Evolutionary conservation across 2,797 vertebrate species (phyloP).

Genomic region (Coilia nasus): DNA sequence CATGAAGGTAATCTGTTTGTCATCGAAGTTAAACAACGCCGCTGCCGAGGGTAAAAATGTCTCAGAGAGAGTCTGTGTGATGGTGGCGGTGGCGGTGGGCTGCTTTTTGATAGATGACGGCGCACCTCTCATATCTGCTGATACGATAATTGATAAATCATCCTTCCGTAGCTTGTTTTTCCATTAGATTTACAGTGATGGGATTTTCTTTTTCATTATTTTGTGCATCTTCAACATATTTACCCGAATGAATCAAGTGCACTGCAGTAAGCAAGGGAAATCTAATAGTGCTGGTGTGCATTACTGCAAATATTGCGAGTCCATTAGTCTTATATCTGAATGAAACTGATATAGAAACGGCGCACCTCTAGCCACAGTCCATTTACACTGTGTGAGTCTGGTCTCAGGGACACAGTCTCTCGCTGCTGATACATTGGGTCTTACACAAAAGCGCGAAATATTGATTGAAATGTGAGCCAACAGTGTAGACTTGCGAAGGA

Average conservation of each 20-base stretch:
- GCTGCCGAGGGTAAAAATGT: background rate
- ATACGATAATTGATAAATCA: conserved; percentile 20
- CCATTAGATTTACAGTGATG: conserved; percentile 20
- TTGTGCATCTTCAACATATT: conserved; percentile 24
- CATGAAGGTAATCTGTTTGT: conserved; percentile 57
- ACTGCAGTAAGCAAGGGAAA: background rate
- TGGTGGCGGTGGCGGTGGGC: background rate
- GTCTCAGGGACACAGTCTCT: background rate
- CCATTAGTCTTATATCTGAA: conserved; percentile 2
- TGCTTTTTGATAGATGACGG: conserved; percentile 2
- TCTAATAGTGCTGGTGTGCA: background rate
- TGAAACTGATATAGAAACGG: background rate
- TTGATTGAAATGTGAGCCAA: conserved; percentile 50
- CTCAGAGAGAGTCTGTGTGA: background rate
- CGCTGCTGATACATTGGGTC: background rate
- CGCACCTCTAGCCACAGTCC: background rate
- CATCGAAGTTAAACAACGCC: conserved; percentile 10
- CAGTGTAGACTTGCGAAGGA: background rate
- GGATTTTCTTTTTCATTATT: conserved; percentile 4
- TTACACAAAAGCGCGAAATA: conserved; percentile 27
- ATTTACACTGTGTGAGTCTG: background rate
- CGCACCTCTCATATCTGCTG: background rate
- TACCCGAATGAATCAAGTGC: background rate
- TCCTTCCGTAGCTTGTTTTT: conserved; percentile 9
- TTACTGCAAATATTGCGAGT: background rate